Conservation (phyloP, 1,140 invertebrate species). For the Formica selysi region DNA sequence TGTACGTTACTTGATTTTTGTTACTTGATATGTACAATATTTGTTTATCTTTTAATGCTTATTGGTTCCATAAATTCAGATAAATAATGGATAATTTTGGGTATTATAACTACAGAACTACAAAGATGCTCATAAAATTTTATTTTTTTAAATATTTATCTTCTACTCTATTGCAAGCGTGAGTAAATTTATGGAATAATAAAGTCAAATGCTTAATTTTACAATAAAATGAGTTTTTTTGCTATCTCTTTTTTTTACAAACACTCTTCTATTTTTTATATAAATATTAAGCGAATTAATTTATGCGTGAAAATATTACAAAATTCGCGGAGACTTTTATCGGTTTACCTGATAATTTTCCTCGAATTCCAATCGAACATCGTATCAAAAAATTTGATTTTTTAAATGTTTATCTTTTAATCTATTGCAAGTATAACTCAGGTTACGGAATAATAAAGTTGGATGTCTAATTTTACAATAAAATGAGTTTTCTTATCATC, state of each 20-base stretch:
- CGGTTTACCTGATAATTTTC: not conserved
- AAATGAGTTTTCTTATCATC: too few species aligned
- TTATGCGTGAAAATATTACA: not conserved
- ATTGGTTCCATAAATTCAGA: not conserved
- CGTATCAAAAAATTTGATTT: not conserved
- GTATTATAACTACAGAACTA: not conserved
- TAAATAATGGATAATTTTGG: not conserved
- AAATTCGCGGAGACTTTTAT: not conserved
- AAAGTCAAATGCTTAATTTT: too few species aligned
- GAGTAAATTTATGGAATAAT: not conserved
- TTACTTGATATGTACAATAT: not conserved
- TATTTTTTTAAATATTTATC: not conserved
- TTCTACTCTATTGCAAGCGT: not conserved
- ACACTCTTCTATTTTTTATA: not conserved
- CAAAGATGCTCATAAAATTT: not conserved
- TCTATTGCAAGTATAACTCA: not conserved
- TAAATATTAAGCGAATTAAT: not conserved
- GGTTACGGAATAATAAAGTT: too few species aligned
- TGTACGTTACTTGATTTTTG: not conserved
- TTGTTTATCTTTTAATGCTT: not conserved
- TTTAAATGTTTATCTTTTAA: not conserved
- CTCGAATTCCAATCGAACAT: slow-evolving; percentile 27
- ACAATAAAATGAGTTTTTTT: too few species aligned
- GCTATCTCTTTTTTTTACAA: not conserved
- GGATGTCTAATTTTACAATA: too few species aligned